Conservation (phyloP, 1,140 invertebrate species). For the Drosophila bipectinata region DNA sequence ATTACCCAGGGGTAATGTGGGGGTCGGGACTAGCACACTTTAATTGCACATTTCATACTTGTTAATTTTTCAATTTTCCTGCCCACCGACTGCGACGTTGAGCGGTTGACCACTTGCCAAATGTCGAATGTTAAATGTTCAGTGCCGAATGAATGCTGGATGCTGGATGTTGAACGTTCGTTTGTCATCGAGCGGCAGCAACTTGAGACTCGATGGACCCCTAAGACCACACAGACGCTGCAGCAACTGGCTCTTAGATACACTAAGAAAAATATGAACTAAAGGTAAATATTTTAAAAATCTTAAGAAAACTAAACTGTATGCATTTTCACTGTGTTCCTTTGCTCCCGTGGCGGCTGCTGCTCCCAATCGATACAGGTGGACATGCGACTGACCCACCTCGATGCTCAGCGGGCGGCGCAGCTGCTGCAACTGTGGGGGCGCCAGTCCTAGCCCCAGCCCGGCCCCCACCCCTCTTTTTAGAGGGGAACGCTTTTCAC, state of each 20-base stretch:
- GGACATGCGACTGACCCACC: constrained; percentile 78
- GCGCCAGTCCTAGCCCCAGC: constrained; percentile 44
- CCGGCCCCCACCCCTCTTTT: not conserved
- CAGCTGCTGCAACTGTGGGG: constrained; percentile 59
- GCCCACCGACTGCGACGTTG: constrained; percentile 61
- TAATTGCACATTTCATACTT: constrained; percentile 82
- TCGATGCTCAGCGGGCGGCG: constrained; percentile 66
- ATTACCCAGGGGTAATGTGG: constrained; percentile 55
- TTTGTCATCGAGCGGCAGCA: constrained; percentile 44
- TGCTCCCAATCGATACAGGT: constrained; percentile 70
- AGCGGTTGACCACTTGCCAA: constrained; percentile 67
- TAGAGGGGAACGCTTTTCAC: constrained; percentile 26
- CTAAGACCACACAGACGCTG: constrained; percentile 51
- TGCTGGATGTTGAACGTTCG: constrained; percentile 46
- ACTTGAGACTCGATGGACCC: constrained; percentile 29
- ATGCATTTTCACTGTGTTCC: constrained; percentile 2
- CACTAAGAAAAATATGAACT: constrained; percentile 12
- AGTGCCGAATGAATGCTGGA: constrained; percentile 19
- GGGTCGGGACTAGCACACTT: constrained; percentile 53
- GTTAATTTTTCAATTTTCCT: constrained; percentile 82
- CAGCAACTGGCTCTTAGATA: constrained; percentile 18
- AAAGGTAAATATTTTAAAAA: too few relatives aligned
- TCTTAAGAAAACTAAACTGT: too few relatives aligned
- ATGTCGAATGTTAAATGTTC: constrained; percentile 61
- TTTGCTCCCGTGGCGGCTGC: constrained; percentile 39